Base-by-base conservation (phyloP, 2,888 invertebrate genomes). In the Agriopis leucophaearia region DNA sequence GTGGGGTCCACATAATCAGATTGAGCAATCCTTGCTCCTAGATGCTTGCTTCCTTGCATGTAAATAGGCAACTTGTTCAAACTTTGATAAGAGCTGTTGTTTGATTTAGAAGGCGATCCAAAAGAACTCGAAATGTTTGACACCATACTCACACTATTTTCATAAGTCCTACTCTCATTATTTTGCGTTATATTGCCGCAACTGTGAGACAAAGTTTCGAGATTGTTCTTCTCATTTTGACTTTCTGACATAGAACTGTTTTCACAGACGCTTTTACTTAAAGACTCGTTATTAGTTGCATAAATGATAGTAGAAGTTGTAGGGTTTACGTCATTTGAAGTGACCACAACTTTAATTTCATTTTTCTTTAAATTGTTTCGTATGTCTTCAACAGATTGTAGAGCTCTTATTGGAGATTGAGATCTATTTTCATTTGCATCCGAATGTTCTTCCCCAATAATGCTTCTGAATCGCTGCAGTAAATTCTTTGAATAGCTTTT, bases 21-120 rank as follows among this genome's bases (percentile, higher is more conserved):
- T 76, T 97, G 96, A 0, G 98, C 98, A 83, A 98, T 97, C 73
- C 98, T 96, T 48, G 98, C 98, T 0, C 98, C 98, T 74, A 98
- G 95, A 69, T 96, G 95, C 74, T 97, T 96, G 75, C 97, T 97
- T 12, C 97, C 97, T 87, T 96, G 97, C 82, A 96, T 96, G 81
- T 97, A 96, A 69, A 95, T 92, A 15, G 95, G 94, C 35, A 94
- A 80, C 81, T 94, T 94, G 64, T 93, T 92, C 27, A 92, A 74
- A 70, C 85, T 92, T 75, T 93, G 92, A 67, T 88, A 84, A 13
- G 89, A 92, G 80, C 85, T 91, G 70, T 88, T 89, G 64, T 82
- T 89, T 2, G 89, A 89, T 83, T 88, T 94, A 0, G 85, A 83
- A 27, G 90, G 90, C 0, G 91, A 90, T 42, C 82, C 77, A 0